Evolutionary conservation across 2,113 vertebrate species (phyloP), one percentile per base, ranked within the genome.

Genomic region (Pseudopodoces humilis): DNA sequence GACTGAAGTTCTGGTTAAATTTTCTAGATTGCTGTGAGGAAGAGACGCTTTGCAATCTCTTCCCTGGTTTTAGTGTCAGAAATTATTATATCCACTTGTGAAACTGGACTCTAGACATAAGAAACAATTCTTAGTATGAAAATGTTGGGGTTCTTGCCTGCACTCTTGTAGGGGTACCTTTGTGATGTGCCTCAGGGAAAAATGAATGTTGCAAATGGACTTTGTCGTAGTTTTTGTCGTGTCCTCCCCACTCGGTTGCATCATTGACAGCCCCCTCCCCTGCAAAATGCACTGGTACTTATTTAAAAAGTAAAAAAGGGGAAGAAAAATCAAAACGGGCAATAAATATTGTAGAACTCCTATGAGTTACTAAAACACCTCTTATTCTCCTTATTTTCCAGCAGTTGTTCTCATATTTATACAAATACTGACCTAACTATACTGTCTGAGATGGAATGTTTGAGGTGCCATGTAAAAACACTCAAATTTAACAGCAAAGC

Each of bases 241-340:
- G 15, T 49, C 9, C 20, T 4, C 9, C 4, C 17, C 13, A 3
- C 23, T 11, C 41, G 0, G 0, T 10, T 52, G 20, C 2, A 1
- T 53, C 20, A 16, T 5, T 7, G 6, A 30, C 23, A 50, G 1
- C 10, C 13, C 9, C 4, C 4, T 24, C 10, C 15, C 5, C 15
- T 41, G 10, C 3, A 53, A 62, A 62, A 47, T 35, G 27, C 53
- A 39, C 43, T 55, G 15, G 15, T 41, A n/a, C 28, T 75, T 68
- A 53, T 20, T 70, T 63, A n/a, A 62, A 78, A 83, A 70, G 12
- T 23, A 9, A 75, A 75, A 70, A 55, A 15, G 35, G 6, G 3
- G 14, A 67, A 47, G 9, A 55, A 41, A 63, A 37, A 49, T 44
- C 2, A 0, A 25, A 79, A 52, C 4, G 13, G 33, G 18, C 69